These are phyloP conservation scores for Ashinkailepas kermadecensis DNA, from an alignment of 2,888 invertebrate genomes.

Conservation along the genomic window DNA sequence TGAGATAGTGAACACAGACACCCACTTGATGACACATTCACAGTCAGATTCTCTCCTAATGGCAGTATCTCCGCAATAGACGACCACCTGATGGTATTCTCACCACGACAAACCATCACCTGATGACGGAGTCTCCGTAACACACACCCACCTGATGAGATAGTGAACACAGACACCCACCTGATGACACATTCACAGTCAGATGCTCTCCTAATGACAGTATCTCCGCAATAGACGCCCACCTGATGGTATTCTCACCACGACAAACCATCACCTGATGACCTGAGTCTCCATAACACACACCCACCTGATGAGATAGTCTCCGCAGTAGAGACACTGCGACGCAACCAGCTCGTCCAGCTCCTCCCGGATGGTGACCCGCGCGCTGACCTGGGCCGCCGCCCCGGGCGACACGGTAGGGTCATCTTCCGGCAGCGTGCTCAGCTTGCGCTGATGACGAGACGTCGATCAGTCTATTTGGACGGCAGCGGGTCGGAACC, in stretches of 20 bases:
- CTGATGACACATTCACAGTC: neutral
- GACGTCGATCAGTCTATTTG: neutral
- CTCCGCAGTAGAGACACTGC: slow-evolving; percentile 89
- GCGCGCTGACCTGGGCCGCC: neutral
- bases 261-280: neutral
- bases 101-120: too few relatives aligned
- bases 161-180: slow-evolving; percentile 15
- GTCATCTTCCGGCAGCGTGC: neutral
- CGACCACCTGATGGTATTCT: too few relatives aligned
- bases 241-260: too few relatives aligned
- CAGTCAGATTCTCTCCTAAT: too few relatives aligned
- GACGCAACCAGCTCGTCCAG: slow-evolving; percentile 82
- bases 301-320: slow-evolving; percentile 68
- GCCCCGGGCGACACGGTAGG: neutral
- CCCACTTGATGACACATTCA: too few relatives aligned
- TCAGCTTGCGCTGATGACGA: neutral
- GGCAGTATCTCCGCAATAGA: too few relatives aligned
- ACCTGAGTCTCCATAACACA: neutral
- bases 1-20: slow-evolving; percentile 19
- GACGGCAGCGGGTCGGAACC: too few relatives aligned
- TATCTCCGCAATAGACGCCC: too few relatives aligned
- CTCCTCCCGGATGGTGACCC: slow-evolving; percentile 55
- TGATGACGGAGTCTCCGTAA: too few relatives aligned
- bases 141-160: slow-evolving; percentile 25
- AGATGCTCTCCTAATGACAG: too few relatives aligned